Base-by-base conservation (phyloP, 2,888 invertebrate species). In the Drosophila paracracens region DNA sequence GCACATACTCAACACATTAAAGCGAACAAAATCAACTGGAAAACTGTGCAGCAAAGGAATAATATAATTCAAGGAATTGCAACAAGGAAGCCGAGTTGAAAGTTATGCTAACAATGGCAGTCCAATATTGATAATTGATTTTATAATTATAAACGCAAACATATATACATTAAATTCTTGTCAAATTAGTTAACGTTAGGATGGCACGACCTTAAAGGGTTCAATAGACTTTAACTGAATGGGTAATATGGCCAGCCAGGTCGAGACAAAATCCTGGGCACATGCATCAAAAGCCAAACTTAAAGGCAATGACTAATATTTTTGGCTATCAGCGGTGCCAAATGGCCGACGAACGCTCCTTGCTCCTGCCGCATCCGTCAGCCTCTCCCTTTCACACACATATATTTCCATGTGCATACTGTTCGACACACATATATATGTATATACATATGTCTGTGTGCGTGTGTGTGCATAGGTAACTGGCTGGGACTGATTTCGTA, bases 291-390 rank as follows among this genome's bases (percentile, higher is more conserved):
- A 77, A 69, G 77, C 68, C 83, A 79, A 84, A 86, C 70, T 83
- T 83, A 77, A 82, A 83, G 89, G 89, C 89, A 83, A 86, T 86
- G 88, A 78, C 89, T 83, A 78, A 83, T 83, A 86, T 86, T 88
- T 88, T 70, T 83, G 83, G 83, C 81, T 83, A 88, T 88, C 81
- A 71, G 88, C 68, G 68, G 59, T 61, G 83, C 86, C 81, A 86
- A 83, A 88, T 86, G 86, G 89, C 75, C 89, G 86, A 74, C 69
- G 54, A 56, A 80, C 67, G 57, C 56, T 48, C 56, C 61, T 60
- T 59, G 48, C 64, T 46, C 36, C 43, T 29, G 57, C 60, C 51
- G 64, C 46, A 46, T 66, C 64, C 52, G 65, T 38, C 61, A 35
- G 2, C 52, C 46, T 38, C 40, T 43, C 50, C 5, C 57, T 54